Percentiles rank a stretch among this genome's conserved stretches.
These are phyloP conservation scores for Melitaea cinxia DNA, from an alignment of 1,140 invertebrate species.

Conservation along the genomic window DNA sequence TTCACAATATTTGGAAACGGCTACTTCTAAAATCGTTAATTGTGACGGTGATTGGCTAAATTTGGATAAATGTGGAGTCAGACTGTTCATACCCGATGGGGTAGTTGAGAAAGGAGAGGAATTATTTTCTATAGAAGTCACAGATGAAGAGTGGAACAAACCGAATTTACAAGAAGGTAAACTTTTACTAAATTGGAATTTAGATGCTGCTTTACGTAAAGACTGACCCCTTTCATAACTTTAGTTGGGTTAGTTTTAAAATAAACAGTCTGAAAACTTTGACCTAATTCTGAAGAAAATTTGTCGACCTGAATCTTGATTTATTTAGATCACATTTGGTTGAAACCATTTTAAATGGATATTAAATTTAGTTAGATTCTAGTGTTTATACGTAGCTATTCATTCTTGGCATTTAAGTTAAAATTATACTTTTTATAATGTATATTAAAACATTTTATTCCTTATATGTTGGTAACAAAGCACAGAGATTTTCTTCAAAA, in stretches of 20 bases:
- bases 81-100: slow-evolving; percentile 87
- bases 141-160: slow-evolving; percentile 87
- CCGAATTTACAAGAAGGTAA: slow-evolving; percentile 86
- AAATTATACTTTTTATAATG: no score
- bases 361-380: no score
- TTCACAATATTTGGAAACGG: slow-evolving; percentile 55
- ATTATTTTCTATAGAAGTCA: slow-evolving; percentile 86
- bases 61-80: slow-evolving; percentile 86
- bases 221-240: not conserved
- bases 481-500: no score
- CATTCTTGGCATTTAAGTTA: no score
- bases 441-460: no score
- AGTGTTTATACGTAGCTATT: no score
- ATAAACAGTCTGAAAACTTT: not conserved
- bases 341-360: no score
- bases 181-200: not conserved
- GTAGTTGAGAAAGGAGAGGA: slow-evolving; percentile 84
- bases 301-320: slow-evolving; percentile 31
- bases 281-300: slow-evolving; percentile 11
- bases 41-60: slow-evolving; percentile 83
- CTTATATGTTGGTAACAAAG: no score
- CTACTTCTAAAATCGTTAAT: slow-evolving; percentile 74
- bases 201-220: not conserved
- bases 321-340: slow-evolving; percentile 4
- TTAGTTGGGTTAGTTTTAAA: not conserved